Base-by-base conservation (phyloP, 2,888 invertebrate genomes). In the Hirtodrosophila duncani region DNA sequence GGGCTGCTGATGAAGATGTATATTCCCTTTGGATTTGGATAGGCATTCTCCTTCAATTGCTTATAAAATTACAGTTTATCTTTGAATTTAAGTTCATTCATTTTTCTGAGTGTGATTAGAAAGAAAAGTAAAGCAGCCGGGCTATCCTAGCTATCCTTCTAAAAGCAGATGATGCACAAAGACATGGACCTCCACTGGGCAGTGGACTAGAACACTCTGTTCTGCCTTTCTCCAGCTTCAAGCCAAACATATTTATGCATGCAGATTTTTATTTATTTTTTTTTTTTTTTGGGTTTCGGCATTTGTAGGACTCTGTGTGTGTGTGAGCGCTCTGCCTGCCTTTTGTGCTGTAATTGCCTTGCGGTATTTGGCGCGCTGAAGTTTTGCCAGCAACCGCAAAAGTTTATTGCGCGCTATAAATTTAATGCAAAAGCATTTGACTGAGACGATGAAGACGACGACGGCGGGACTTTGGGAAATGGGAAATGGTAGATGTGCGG, bases 391-490 rank as follows among this genome's bases (percentile, higher is more conserved):
- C 42, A 41, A 78, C 79, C 79, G 74, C 81, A 74, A 63, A 65
- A 66, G 49, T 75, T 80, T 80, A 80, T 77, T 68, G 69, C 52
- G 46, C 63, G 66, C 78, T 63, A 80, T 77, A 77, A 77, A 72
- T 75, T 77, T 68, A 66, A 74, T 68, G 81, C 66, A 72, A 66
- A 67, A 77, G 44, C 58, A 80, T 80, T 77, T 80, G 75, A 64
- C 52, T 36, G 55, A 59, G 51, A 36, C 41, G 49, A 42, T 36
- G 49, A 17, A 45, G 31, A 36, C 21, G 64, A 8, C 37, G 23
- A 39, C 5, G 20, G 7, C 10, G 14, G 11, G 26, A 3, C 21
- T 8, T n/a, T 3, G 0, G 10, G 1, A n/a, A 5, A 2, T 6
- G 18, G 8, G 10, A 21, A 7, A 2, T 2, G 17, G 8, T 11